A percentile compares a stretch with the other conserved stretches of the same genome.
Evolutionary conservation across 1,140 invertebrate genomes (phyloP).

Genomic region (Sarcophaga bullata): DNA sequence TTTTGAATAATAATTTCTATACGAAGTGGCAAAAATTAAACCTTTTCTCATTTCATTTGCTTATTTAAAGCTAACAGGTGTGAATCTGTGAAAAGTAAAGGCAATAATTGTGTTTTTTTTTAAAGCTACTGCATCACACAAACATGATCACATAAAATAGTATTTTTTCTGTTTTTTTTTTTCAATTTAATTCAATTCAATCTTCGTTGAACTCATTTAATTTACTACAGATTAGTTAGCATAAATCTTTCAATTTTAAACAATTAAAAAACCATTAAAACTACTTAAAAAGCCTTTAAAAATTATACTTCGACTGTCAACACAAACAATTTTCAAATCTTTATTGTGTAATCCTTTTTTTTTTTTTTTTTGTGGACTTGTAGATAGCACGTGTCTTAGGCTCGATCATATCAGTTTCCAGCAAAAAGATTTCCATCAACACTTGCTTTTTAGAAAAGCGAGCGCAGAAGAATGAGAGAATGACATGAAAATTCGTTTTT

Average conservation of each 20-base stretch:
- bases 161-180: not conserved
- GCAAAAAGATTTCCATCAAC: constrained; percentile 3
- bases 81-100: too few species aligned
- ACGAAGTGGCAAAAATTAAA: too few species aligned
- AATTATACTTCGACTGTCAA: too few species aligned
- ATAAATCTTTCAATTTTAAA: constrained; percentile 32
- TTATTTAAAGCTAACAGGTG: too few species aligned
- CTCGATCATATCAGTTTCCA: not conserved
- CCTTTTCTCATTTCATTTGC: too few species aligned
- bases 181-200: not conserved
- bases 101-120: too few species aligned
- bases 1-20: too few species aligned
- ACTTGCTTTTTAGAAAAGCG: constrained; percentile 23
- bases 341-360: not conserved
- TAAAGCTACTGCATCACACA: not conserved
- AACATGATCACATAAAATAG: not conserved
- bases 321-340: not conserved
- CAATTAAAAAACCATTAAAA: constrained; percentile 37
- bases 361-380: not conserved
- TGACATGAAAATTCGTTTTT: not conserved
- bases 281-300: constrained; percentile 9
- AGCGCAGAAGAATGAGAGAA: not conserved
- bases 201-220: not conserved
- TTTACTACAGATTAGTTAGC: not conserved
- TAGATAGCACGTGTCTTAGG: constrained; percentile 7